These are phyloP conservation scores for Alouatta palliata DNA, from an alignment of 2,113 vertebrate genomes.

Conservation along the genomic window DNA sequence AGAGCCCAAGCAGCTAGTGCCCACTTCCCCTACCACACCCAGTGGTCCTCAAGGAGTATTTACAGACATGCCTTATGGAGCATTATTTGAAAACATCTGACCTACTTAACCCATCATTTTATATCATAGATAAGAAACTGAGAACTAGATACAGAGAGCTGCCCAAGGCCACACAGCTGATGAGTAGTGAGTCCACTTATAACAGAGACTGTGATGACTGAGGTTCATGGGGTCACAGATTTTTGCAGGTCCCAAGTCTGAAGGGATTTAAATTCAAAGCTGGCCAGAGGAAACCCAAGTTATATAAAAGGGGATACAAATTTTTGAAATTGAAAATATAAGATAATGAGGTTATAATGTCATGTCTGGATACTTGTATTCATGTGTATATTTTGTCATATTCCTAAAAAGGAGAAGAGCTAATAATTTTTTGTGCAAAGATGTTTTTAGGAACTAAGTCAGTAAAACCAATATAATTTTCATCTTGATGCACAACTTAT, in stretches of 20 bases:
- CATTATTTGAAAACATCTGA: background rate
- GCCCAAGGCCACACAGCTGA: background rate
- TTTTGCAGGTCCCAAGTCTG: background rate
- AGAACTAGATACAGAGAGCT: background rate
- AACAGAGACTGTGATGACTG: background rate
- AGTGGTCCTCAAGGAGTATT: background rate
- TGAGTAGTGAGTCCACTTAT: background rate
- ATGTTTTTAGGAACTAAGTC: constrained; percentile 12
- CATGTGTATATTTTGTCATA: background rate
- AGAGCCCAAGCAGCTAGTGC: background rate
- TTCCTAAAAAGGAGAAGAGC: background rate
- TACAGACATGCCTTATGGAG: background rate
- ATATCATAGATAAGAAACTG: background rate
- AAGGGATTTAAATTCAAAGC: background rate
- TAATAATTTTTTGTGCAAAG: background rate
- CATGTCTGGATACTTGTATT: background rate
- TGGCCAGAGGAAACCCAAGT: background rate
- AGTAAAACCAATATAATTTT: constrained; percentile 14
- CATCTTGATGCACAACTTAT: background rate
- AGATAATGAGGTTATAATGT: background rate
- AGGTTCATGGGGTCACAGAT: background rate
- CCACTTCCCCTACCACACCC: rapidly evolving
- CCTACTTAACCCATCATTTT: background rate
- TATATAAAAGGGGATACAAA: background rate
- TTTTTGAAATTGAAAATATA: background rate